phyloP scores from a whole-genome alignment of 2,888 invertebrate genomes.

The Subacronicta megacephala region DNA sequence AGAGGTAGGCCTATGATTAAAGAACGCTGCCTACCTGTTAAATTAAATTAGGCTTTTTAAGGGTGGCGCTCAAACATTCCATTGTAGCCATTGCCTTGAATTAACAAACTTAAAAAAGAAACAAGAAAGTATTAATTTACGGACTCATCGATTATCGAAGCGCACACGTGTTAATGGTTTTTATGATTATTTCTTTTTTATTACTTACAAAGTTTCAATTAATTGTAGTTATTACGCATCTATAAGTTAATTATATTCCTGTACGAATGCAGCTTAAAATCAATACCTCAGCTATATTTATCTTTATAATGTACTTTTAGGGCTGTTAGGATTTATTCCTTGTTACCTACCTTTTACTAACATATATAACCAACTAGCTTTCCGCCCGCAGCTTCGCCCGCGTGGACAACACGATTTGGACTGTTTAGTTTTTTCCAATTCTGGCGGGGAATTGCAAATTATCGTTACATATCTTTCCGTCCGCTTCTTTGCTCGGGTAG shows the following conservation, averaged over 20 bases:
- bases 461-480: too few relatives aligned
- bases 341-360: too few relatives aligned
- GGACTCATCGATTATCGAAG: conserved; percentile 80
- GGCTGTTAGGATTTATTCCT: too few relatives aligned
- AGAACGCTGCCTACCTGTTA: conserved; percentile 88
- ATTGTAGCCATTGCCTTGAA: conserved; percentile 67
- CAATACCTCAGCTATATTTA: conserved; percentile 25
- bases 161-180: conserved; percentile 83
- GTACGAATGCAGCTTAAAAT: conserved; percentile 34
- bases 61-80: conserved; percentile 81
- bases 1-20: conserved; percentile 87
- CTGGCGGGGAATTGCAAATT: too few relatives aligned
- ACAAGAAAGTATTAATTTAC: conserved; percentile 80
- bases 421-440: too few relatives aligned
- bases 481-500: too few relatives aligned
- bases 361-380: too few relatives aligned
- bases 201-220: conserved; percentile 52
- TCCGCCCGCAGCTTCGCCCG: too few relatives aligned
- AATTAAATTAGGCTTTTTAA: conserved; percentile 89
- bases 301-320: neutral
- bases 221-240: conserved; percentile 43
- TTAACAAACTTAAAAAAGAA: conserved; percentile 76
- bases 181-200: conserved; percentile 70
- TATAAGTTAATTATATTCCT: conserved; percentile 28
- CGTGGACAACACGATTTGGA: too few relatives aligned